Conservation (phyloP, 2,113 vertebrate genomes). For the Dicrurus megarhynchus region DNA sequence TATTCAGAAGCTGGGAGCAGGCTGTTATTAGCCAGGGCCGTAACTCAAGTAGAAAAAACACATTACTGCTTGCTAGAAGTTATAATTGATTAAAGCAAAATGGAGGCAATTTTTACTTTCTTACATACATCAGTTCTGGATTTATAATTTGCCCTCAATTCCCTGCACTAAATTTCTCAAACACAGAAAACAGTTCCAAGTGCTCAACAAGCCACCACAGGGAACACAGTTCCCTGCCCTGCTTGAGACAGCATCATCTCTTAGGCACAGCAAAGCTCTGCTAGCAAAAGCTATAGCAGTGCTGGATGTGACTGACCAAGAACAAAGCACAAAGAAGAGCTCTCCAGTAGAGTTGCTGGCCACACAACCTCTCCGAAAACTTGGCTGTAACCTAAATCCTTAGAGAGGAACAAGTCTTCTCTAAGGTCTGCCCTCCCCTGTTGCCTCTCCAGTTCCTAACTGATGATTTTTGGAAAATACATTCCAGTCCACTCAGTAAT, state of each 20-base stretch:
- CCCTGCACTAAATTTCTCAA: not conserved
- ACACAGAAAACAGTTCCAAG: not conserved
- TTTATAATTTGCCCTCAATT: not conserved
- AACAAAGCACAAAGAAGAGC: not conserved
- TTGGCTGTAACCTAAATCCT: not conserved
- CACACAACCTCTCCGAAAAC: not conserved
- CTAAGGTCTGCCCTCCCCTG: rapidly evolving
- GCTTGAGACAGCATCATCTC: not conserved
- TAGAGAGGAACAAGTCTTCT: not conserved
- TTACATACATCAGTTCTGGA: not conserved
- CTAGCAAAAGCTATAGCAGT: not conserved
- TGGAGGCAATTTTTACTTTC: not conserved
- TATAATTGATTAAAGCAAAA: not conserved
- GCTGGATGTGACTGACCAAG: not conserved
- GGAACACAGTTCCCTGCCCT: not conserved
- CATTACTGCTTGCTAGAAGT: not conserved
- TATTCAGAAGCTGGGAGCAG: not conserved
- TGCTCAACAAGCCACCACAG: not conserved
- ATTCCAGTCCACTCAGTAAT: too few relatives aligned
- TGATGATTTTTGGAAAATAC: not conserved
- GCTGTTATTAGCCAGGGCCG: not conserved
- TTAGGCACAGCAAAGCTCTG: not conserved
- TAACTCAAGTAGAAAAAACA: not conserved
- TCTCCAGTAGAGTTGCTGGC: rapidly evolving
- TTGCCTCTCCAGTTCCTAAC: not conserved